These are phyloP conservation scores for Xestoiulus laeticollis DNA, from an alignment of 2,888 invertebrate species.

Conservation along the genomic window DNA sequence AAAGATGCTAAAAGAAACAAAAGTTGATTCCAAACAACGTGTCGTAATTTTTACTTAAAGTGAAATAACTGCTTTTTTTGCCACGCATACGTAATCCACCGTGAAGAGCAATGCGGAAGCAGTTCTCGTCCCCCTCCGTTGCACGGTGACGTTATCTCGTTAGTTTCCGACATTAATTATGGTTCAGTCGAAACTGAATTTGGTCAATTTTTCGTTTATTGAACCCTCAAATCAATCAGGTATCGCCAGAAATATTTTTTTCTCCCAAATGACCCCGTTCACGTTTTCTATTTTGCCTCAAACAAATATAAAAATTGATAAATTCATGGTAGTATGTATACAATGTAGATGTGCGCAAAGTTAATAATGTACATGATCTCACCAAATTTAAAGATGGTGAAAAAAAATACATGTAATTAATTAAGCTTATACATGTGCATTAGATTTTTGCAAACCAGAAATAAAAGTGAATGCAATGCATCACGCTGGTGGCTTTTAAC, in stretches of 20 bases:
- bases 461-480: too few relatives aligned
- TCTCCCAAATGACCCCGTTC: too few relatives aligned
- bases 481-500: too few relatives aligned
- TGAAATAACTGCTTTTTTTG: constrained; percentile 30
- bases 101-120: constrained; percentile 41
- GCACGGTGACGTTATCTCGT: neutral
- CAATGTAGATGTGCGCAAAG: too few relatives aligned
- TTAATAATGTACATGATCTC: too few relatives aligned
- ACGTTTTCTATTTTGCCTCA: too few relatives aligned
- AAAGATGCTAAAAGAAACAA: constrained; percentile 30
- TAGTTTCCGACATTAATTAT: constrained; percentile 39
- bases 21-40: constrained; percentile 3
- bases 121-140: neutral
- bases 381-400: too few relatives aligned
- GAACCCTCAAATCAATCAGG: neutral
- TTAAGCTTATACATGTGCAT: too few relatives aligned
- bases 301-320: too few relatives aligned
- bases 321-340: too few relatives aligned
- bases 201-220: neutral
- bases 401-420: too few relatives aligned
- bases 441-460: too few relatives aligned
- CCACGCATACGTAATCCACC: neutral
- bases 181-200: neutral
- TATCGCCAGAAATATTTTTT: neutral
- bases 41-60: constrained; percentile 20